Conservation (phyloP, 2,888 invertebrate species). For the Chrysodeixis includens region DNA sequence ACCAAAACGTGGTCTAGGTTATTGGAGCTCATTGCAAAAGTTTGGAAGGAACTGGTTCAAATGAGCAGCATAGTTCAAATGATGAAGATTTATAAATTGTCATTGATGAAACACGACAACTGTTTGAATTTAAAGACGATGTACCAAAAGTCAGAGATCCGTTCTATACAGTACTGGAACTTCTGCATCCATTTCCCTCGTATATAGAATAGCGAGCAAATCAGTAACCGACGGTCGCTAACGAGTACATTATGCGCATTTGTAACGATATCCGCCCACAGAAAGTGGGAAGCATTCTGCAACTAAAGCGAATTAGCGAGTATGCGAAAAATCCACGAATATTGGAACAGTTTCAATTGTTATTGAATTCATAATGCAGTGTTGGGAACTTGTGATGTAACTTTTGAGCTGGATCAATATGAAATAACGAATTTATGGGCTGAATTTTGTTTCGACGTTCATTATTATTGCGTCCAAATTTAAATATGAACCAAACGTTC, state of each 20-base stretch:
- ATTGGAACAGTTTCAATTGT: constrained; percentile 13
- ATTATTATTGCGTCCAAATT: neutral
- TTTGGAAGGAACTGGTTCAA: too few relatives aligned
- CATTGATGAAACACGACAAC: too few relatives aligned
- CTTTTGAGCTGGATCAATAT: neutral
- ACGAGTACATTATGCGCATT: constrained; percentile 61
- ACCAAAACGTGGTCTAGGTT: too few relatives aligned
- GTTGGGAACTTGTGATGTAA: neutral
- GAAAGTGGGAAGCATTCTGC: constrained; percentile 50
- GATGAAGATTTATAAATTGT: too few relatives aligned
- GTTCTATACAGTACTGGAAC: neutral
- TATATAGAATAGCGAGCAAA: constrained; percentile 42
- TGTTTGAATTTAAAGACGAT: too few relatives aligned
- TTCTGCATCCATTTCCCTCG: neutral
- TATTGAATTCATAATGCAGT: neutral
- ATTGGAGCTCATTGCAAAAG: too few relatives aligned
- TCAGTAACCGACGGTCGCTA: constrained; percentile 53
- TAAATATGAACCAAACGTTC: neutral
- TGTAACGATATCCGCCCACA: constrained; percentile 60
- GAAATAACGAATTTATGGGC: neutral
- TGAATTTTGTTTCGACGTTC: neutral
- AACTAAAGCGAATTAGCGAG: constrained; percentile 28
- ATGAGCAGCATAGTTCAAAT: too few relatives aligned
- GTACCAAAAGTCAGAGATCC: too few relatives aligned
- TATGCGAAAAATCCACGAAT: constrained; percentile 18